Evolutionary conservation across 2,888 invertebrate genomes (phyloP), one percentile per base, ranked within the genome.

Genomic region (Eupithecia subfuscata): DNA sequence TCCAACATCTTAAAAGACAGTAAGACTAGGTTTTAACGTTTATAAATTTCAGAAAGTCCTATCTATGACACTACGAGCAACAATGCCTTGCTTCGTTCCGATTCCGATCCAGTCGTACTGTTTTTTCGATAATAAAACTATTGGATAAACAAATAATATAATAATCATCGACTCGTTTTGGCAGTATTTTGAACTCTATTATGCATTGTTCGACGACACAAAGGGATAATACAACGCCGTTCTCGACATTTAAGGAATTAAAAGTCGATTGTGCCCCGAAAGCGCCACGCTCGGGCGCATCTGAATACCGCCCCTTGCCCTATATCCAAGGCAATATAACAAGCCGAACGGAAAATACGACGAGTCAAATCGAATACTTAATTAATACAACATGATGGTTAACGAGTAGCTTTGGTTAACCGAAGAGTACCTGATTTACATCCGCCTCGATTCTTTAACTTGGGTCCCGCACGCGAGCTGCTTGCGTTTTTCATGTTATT

Each of bases 1-100:
- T 81, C 81, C 80, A 81, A 82, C 84, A 85, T 83, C 80, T 82
- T 82, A 84, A 84, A 86, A 77, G 78, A 88, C 84, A 85, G 87
- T 89, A 90, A 88, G 87, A 92, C 91, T 90, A 91, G 87, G 85
- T 89, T 90, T 87, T 89, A 94, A 94, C 94, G 88, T 93, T 93
- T 91, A 94, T 94, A 94, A 93, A 94, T 94, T 94, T 94, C 92
- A 91, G 94, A 93, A 91, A 91, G 87, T 85, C 92, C 94, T 94
- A 94, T 92, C 92, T 93, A 92, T 89, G 85, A 86, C 83, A 82
- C 88, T 90, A 89, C 85, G 85, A 84, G 87, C 87, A 85, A 82
- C 91, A 91, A 92, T 88, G 82, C 82, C 83, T 86, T 84, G 82
- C 79, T 76, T 82, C 80, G 84, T 87, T 87, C 84, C 80, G 34